A percentile compares a stretch with the other conserved stretches of the same genome.
Conservation (phyloP, 2,797 vertebrate species). For the Uromys caudimaculatus region DNA sequence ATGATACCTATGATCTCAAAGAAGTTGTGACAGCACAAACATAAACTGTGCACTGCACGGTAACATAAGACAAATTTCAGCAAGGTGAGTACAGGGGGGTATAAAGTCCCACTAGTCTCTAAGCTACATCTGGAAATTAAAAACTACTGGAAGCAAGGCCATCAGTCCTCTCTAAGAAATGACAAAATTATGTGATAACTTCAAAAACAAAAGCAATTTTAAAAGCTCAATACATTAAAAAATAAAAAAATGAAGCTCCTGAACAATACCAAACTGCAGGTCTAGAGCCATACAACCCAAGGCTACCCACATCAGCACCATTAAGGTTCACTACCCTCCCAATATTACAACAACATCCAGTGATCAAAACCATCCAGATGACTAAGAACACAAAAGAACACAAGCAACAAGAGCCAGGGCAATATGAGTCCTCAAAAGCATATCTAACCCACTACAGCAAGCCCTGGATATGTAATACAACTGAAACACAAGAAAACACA, state of each 20-base stretch:
- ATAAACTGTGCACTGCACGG: neutral
- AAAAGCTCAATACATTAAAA: neutral
- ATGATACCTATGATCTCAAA: neutral
- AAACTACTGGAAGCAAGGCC: neutral
- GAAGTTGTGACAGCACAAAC: neutral
- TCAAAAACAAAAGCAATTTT: neutral
- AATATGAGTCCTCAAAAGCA: neutral
- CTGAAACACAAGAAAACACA: neutral
- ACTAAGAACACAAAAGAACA: neutral
- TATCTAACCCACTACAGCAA: neutral
- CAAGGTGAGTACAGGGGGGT: neutral
- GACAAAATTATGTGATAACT: too few relatives aligned
- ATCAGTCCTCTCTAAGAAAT: neutral
- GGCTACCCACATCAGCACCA: too few relatives aligned
- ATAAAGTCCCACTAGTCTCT: neutral
- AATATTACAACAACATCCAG: too few relatives aligned
- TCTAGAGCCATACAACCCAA: too few relatives aligned
- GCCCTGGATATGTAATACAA: neutral
- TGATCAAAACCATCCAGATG: too few relatives aligned
- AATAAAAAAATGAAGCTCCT: neutral
- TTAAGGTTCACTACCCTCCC: too few relatives aligned
- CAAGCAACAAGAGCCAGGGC: neutral
- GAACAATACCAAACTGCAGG: too few relatives aligned
- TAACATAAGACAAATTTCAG: neutral
- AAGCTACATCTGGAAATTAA: neutral